These are phyloP conservation scores for Botia kubotai DNA, from an alignment of 2,797 vertebrate genomes.

Conservation along the genomic window DNA sequence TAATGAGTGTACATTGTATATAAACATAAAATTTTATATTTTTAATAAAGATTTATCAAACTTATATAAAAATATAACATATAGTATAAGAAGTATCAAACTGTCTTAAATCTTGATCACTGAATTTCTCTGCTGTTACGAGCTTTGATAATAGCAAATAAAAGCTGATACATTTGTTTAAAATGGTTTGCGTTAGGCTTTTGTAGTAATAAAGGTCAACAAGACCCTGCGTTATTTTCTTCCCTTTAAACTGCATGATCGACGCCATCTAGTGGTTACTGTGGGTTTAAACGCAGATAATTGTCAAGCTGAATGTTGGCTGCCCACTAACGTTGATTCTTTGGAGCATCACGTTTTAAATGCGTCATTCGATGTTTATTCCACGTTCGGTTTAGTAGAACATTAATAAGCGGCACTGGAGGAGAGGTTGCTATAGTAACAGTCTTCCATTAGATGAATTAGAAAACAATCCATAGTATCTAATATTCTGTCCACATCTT, in stretches of 20 bases:
- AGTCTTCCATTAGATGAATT: slow-evolving; percentile 68
- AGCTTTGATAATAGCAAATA: neutral
- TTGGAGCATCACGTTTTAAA: neutral
- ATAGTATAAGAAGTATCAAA: no score
- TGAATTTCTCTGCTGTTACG: neutral
- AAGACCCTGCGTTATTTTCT: neutral
- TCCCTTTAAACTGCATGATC: neutral
- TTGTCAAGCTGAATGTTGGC: neutral
- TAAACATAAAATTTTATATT: no score
- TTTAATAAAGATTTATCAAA: no score
- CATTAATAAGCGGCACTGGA: slow-evolving; percentile 37
- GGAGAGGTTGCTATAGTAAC: slow-evolving; percentile 70
- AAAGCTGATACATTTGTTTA: neutral
- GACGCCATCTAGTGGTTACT: slow-evolving; percentile 31
- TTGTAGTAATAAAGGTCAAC: neutral
- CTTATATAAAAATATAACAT: no score
- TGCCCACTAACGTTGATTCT: neutral
- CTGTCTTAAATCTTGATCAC: neutral
- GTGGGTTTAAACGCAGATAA: neutral
- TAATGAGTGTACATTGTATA: no score
- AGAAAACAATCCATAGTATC: slow-evolving; percentile 59
- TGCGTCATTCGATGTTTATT: neutral
- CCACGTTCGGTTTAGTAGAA: no score
- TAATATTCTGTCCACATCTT: slow-evolving; percentile 32
- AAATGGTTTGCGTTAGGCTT: neutral